Base-by-base conservation (phyloP, 2,797 vertebrate species). In the Tenualosa thibaudeaui region DNA sequence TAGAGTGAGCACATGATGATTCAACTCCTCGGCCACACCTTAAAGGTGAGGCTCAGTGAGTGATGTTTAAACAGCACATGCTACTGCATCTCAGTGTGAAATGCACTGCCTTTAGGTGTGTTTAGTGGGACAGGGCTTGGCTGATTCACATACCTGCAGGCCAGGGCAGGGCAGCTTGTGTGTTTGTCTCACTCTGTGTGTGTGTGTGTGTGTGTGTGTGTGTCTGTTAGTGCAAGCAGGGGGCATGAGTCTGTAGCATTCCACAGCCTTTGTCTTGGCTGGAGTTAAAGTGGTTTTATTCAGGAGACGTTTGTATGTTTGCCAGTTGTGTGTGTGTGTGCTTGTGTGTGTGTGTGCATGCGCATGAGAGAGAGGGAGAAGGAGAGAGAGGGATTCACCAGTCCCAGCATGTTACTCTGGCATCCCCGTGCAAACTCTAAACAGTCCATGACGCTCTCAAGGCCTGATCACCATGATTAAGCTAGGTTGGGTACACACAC, bases 61-160 rank as follows among this genome's bases (percentile, higher is more conserved):
- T 58, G 46, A 65, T 65, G 81, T 78, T 87, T 24, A 40, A 83
- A 62, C 51, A 81, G 5, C 78, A 83, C 54, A 85, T 78, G 81
- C 85, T 24, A 37, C 85, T 85, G 53, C 31, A 19, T 24, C 13
- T 81, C 81, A 56, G 62, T 40, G 83, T n/a, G 46, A 88, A 87
- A 88, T 81, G 58, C 84, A 62, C 62, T n/a, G 58, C 89, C 84
- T 87, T 43, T 60, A 87, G 83, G 85, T 84, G 22, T 85, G 85
- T 86, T 54, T 83, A 65, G 62, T 26, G 24, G 26, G 62, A 65
- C 71, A 84, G 51, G 82, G 88, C 50, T 26, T 43, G 85, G 22
- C 71, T 82, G 50, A 88, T 87, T 90, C 84, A 85, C 37, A 82
- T 88, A 83, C 82, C 89, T 90, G 84, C 86, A 88, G 86, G 88